Base-by-base conservation (phyloP, 2,888 invertebrate species). In the Trissonchulus latispiculum region DNA sequence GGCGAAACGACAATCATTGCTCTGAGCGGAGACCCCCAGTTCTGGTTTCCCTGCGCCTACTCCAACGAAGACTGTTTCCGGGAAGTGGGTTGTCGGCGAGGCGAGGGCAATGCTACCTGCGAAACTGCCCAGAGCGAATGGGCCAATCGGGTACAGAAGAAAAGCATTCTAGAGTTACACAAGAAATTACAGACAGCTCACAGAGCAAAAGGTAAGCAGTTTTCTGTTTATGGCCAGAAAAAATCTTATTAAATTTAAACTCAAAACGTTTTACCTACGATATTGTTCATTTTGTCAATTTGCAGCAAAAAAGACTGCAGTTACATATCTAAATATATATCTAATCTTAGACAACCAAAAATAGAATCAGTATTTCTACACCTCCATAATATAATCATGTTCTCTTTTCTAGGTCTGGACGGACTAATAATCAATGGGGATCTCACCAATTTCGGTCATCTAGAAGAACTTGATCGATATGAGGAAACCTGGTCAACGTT, bases 381-480 rank as follows among this genome's bases (percentile, higher is more conserved):
- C n/a, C n/a, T n/a, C n/a, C n/a, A n/a, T n/a, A n/a, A n/a, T n/a
- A n/a, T n/a, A n/a, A n/a, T n/a, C n/a, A n/a, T n/a, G n/a, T 31
- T 31, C 18, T 33, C n/a, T 28, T 18, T 8, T 8, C 18, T 23
- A n/a, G 68, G 72, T 15, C 48, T 36, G 35, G 23, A 18, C 31
- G 70, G 61, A n/a, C 1, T 74, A 35, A 75, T 82, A 28, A 79
- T 81, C 64, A 79, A 81, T 72, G 81, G 81, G 35, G 81, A 81
- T 76, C 74, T 81, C 72, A 82, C 81, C 23, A 76, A 80, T 71
- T 82, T 78, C 70, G 81, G 81, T 1, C 81, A 81, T 71, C 71
- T 75, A 8, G 71, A 76, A 18, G 72, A 71, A 61, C 23, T 71
- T 1, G 18, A 2, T 35, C 69, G 69, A 2, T 71, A 36, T 8